A percentile compares a stretch with the other conserved stretches of the same genome.
phyloP scores from a whole-genome alignment of 2,797 vertebrate genomes.

The Girardinus metallicus region DNA sequence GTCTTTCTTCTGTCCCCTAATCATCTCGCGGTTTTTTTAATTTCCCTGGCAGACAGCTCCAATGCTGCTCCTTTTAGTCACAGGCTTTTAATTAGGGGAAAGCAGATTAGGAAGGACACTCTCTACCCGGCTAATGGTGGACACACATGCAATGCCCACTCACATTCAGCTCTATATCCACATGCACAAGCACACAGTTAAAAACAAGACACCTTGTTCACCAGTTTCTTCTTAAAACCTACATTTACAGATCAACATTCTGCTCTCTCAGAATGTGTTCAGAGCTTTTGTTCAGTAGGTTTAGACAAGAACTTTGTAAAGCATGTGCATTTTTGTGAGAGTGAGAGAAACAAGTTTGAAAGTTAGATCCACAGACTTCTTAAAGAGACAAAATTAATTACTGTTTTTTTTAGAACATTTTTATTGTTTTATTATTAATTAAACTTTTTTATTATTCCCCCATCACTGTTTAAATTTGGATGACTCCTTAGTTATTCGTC shows the following conservation, averaged over 20 bases:
- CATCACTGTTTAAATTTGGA: background rate
- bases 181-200: background rate
- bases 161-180: background rate
- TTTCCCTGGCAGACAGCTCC: conserved; percentile 65
- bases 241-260: background rate
- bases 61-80: conserved; percentile 69
- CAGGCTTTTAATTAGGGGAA: conserved; percentile 74
- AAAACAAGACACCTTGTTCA: background rate
- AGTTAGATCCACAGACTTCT: background rate
- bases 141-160: conserved; percentile 9
- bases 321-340: background rate
- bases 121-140: conserved; percentile 50
- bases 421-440: background rate
- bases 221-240: background rate
- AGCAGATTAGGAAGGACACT: conserved; percentile 68
- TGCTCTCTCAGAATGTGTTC: background rate
- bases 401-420: background rate
- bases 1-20: conserved; percentile 58
- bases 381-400: background rate
- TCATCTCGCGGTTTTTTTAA: conserved; percentile 66
- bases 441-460: background rate
- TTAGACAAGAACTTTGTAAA: background rate
- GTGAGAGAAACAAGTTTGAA: background rate
- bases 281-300: background rate
- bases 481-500: background rate